These are phyloP conservation scores for Perca fluviatilis DNA, from an alignment of 2,113 vertebrate genomes.

Conservation along the genomic window DNA sequence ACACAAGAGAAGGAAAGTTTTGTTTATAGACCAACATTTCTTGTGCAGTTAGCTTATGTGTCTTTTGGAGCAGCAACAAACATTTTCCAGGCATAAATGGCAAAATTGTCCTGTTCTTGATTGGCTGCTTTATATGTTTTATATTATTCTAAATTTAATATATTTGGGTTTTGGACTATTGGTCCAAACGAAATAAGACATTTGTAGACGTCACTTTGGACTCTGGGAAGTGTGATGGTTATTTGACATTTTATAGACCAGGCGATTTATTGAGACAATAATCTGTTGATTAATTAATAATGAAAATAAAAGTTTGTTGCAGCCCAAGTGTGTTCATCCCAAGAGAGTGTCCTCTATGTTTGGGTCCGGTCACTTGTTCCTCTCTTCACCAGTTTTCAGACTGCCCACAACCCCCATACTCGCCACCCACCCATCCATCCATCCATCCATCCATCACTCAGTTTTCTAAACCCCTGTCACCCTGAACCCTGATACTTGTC, in stretches of 20 bases:
- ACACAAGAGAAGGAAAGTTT: too few species aligned
- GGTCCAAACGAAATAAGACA: too few species aligned
- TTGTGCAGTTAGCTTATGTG: too few species aligned
- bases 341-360: slow-evolving; percentile 18
- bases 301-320: not conserved
- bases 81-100: too few species aligned
- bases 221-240: too few species aligned
- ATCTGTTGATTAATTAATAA: not conserved
- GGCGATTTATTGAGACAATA: not conserved
- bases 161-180: too few species aligned
- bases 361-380: not conserved
- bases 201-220: too few species aligned
- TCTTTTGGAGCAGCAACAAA: too few species aligned
- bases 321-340: not conserved
- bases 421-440: not conserved
- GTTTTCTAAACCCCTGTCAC: slow-evolving; percentile 28
- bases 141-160: too few species aligned
- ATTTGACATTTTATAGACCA: not conserved
- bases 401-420: not conserved
- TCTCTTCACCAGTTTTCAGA: not conserved
- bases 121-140: too few species aligned
- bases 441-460: slow-evolving; percentile 11
- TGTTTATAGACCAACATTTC: too few species aligned
- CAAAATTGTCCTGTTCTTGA: too few species aligned
- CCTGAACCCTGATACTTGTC: slow-evolving; percentile 40